Evolutionary conservation across 2,888 invertebrate genomes (phyloP), one percentile per base, ranked within the genome.

Genomic region (Perdita meconis): DNA sequence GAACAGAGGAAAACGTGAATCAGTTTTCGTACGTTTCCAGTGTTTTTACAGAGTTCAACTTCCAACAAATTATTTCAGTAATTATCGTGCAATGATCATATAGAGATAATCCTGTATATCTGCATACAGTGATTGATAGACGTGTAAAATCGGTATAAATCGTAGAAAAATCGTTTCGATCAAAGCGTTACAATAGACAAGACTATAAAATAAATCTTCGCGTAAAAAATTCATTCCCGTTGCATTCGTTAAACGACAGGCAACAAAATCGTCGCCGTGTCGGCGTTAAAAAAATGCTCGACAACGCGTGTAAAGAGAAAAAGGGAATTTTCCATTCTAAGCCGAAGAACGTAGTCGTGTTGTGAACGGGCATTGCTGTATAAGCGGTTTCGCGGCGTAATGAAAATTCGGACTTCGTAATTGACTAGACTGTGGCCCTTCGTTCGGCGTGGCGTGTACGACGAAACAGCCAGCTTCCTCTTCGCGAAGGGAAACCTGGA

Each of bases 381-480:
- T 5, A 34, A 44, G 30, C 55, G 50, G n/a, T 42, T 55, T 34
- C 63, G 63, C 57, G 59, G 64, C 50, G 8, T 47, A 19, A 57
- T 12, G 68, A 78, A 60, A 72, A 71, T 72, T 71, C 71, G 78
- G 65, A 78, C 69, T 74, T 82, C 71, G 56, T 78, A 81, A 83
- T 78, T 82, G 82, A 82, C 82, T 82, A 82, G 82, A 82, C 66
- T 81, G 83, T 71, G 78, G 77, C 63, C 22, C 3, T 60, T 72
- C 65, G 56, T 75, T 70, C 78, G 47, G 66, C 63, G 53, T 72
- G 70, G 78, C 78, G 53, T 38, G 72, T 71, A 69, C 75, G 67
- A 78, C 72, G 78, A 73, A 78, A 67, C 68, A 57, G 51, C 12
- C 42, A 55, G 60, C 38, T 70, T 66, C 61, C 57, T 65, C 50